phyloP scores from a whole-genome alignment of 2,113 vertebrate genomes.

The Aptenodytes patagonicus region DNA sequence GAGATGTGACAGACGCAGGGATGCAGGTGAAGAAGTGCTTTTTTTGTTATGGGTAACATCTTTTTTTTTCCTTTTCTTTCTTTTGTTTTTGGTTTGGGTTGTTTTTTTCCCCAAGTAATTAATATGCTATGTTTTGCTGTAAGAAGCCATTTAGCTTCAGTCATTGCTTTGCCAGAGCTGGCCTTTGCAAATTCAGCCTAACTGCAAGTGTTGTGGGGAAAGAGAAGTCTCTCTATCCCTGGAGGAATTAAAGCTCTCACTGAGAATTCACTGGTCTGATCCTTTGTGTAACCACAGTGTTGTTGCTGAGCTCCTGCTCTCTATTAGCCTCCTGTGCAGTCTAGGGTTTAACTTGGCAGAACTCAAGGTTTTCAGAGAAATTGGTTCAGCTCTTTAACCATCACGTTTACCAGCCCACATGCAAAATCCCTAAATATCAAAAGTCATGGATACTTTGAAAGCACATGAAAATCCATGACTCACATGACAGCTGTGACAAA shows the following conservation, averaged over 20 bases:
- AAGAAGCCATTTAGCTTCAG: background rate
- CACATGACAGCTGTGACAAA: slow-evolving; percentile 41
- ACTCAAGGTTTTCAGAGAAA: slow-evolving; percentile 59
- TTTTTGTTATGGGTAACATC: background rate
- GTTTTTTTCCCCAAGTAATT: background rate
- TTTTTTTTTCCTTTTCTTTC: background rate
- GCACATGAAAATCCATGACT: slow-evolving; percentile 24
- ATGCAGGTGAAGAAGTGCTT: background rate
- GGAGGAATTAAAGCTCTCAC: slow-evolving; percentile 53
- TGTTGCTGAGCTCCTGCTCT: slow-evolving; percentile 57
- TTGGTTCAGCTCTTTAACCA: slow-evolving; percentile 50
- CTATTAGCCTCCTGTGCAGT: slow-evolving; percentile 53
- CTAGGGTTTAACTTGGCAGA: slow-evolving; percentile 60
- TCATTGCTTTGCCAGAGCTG: background rate
- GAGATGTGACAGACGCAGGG: background rate
- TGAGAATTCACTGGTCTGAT: slow-evolving; percentile 40
- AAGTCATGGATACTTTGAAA: slow-evolving; percentile 54
- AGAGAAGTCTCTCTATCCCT: slow-evolving; percentile 39
- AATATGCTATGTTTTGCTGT: background rate
- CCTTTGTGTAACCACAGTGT: slow-evolving; percentile 61
- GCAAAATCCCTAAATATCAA: slow-evolving; percentile 52
- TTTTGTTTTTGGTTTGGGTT: too few species aligned
- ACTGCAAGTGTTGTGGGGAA: slow-evolving; percentile 7
- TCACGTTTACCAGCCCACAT: slow-evolving; percentile 58
- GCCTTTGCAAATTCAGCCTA: background rate